Evolutionary conservation across 92 coral and sea anemone genomes (phyloP).

Genomic region (Zoanthus sansibaricus): DNA sequence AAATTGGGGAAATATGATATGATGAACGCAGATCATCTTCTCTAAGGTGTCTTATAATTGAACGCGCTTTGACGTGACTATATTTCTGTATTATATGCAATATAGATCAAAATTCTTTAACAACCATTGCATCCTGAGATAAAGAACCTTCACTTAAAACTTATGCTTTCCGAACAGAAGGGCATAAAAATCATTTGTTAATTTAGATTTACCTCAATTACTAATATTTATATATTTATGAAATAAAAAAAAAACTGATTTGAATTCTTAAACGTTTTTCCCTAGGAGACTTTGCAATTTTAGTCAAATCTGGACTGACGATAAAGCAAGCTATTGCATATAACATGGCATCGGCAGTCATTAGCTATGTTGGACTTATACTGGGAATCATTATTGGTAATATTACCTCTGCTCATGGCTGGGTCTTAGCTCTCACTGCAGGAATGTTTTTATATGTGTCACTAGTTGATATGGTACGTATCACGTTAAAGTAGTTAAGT

Average conservation of each 20-base stretch:
- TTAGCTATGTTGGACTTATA: conserved; percentile 86
- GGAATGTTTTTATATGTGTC: conserved; percentile 96
- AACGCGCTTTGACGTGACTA: conserved; percentile 56
- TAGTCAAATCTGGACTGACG: conserved; percentile 92
- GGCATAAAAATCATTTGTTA: too few species aligned
- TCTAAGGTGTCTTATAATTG: conserved; percentile 36
- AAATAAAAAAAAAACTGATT: neutral
- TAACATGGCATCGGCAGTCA: conserved; percentile 89
- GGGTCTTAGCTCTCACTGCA: conserved; percentile 93
- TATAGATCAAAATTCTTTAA: too few species aligned
- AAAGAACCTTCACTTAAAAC: too few species aligned
- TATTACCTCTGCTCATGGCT: conserved; percentile 84
- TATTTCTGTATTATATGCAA: too few species aligned
- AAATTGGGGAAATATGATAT: conserved; percentile 40
- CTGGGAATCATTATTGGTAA: conserved; percentile 87
- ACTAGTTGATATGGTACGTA: conserved; percentile 91
- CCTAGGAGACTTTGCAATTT: conserved; percentile 94
- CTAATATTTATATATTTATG: too few species aligned
- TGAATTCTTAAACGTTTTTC: neutral
- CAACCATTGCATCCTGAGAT: too few species aligned
- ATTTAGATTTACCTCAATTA: too few species aligned
- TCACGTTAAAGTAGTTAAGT: neutral
- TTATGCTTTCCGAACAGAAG: too few species aligned
- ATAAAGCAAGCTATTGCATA: conserved; percentile 90
- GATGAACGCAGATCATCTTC: conserved; percentile 16